Conservation (phyloP, 2,888 invertebrate genomes). For the Epinotia ramella region DNA sequence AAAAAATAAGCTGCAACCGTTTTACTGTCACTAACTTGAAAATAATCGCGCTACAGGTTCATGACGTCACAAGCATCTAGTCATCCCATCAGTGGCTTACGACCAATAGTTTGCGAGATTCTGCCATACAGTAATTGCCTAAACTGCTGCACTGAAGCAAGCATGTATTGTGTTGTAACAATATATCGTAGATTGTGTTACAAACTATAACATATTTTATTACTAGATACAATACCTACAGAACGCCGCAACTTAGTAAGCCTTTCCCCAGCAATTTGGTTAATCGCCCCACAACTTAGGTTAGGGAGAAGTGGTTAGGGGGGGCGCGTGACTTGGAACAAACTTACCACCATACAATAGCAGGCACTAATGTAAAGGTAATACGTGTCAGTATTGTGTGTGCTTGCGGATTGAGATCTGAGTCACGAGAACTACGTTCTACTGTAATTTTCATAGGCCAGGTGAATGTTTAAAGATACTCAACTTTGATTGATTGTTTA, state of each 20-base stretch:
- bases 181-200: conserved; percentile 1
- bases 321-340: conserved; percentile 64
- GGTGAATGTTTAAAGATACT: conserved; percentile 34
- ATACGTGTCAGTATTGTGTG: conserved; percentile 41
- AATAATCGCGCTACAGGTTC: no score
- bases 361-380: conserved; percentile 40
- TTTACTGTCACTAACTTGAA: no score
- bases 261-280: conserved; percentile 71
- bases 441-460: conserved; percentile 37
- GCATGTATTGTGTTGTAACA: conserved; percentile 1
- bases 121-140: neutral
- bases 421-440: conserved; percentile 29
- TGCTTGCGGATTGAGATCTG: conserved; percentile 20
- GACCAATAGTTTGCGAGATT: neutral
- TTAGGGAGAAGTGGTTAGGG: conserved; percentile 36
- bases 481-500: conserved; percentile 36
- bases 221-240: conserved; percentile 39
- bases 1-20: no score
- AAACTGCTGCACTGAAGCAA: neutral
- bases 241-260: conserved; percentile 66
- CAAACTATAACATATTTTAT: conserved; percentile 40
- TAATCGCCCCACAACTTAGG: conserved; percentile 63
- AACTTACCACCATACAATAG: conserved; percentile 54
- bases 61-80: no score
- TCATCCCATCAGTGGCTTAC: neutral